phyloP scores from a whole-genome alignment of 2,797 vertebrate species.

The Alosa sapidissima region DNA sequence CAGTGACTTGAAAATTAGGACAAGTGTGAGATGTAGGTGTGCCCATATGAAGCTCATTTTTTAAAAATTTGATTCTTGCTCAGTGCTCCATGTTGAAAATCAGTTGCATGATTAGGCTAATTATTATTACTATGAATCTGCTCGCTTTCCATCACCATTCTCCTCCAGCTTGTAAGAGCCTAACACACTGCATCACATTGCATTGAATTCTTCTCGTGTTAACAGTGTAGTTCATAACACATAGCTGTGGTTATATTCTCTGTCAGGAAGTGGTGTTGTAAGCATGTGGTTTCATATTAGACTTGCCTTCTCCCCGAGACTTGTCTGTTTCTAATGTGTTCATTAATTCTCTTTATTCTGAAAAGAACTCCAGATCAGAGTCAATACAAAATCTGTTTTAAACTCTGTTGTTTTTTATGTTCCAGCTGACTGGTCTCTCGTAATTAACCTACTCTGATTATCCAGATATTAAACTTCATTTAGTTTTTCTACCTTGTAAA shows the following conservation, averaged over 20 bases:
- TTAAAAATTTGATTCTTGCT: neutral
- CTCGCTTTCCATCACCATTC: neutral
- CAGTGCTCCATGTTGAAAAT: neutral
- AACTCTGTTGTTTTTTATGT: neutral
- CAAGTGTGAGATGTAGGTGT: neutral
- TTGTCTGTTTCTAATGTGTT: neutral
- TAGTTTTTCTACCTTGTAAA: neutral
- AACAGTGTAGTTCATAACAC: slow-evolving; percentile 42
- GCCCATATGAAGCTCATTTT: neutral
- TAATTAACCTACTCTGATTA: neutral
- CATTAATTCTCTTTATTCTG: neutral
- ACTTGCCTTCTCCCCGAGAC: slow-evolving; percentile 46
- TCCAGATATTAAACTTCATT: neutral
- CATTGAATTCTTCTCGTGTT: neutral
- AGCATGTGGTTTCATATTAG: slow-evolving; percentile 79
- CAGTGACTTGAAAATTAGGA: neutral
- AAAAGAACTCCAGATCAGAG: neutral
- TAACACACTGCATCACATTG: neutral
- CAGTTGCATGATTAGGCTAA: neutral
- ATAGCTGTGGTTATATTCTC: slow-evolving; percentile 65
- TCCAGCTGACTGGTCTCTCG: neutral
- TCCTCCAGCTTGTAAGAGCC: neutral
- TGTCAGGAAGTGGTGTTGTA: slow-evolving; percentile 81
- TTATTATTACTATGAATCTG: neutral
- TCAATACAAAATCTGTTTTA: neutral